Base-by-base conservation (phyloP, 2,888 invertebrate genomes). In the Pterostichus madidus region DNA sequence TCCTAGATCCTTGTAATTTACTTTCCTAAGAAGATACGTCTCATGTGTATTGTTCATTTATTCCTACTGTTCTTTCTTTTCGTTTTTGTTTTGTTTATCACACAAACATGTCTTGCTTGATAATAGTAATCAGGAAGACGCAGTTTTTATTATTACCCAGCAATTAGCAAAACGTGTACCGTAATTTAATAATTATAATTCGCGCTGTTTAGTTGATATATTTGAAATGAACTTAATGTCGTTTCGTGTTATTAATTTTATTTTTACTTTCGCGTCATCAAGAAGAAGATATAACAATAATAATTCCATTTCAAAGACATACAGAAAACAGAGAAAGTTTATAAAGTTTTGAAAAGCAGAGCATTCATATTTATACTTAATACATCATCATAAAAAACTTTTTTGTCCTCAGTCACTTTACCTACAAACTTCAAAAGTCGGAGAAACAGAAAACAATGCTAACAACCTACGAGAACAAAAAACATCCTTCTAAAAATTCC, bases 321-420 rank as follows among this genome's bases (percentile, higher is more conserved):
- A 10, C 10, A 44, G 15, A 17, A 15, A 15, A 17, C 64, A 71
- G 17, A 10, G 44, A 44, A 32, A 71, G 44, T 71, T 71, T 39
- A 1, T 13, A 8, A 71, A 64, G 64, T 64, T 15, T 44, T 2
- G 44, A 71, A 39, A 56, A 56, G 13, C 56, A 35, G 13, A 39
- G 17, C 68, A 71, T 71, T 71, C 68, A 71, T 71, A 71, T 71
- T 71, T 71, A 71, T 71, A 71, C 68, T 71, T 71, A 71, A 71
- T 71, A 71, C 68, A 39, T 71, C 68, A 71, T 71, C 68, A 71
- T 71, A 71, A 71, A 71, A 64, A 71, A 71, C 39, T 71, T 71
- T 39, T 71, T 11, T 35, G 35, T 39, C 64, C 32, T 46, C 68
- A n/a, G 68, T 71, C 68, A 13, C 44, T 71, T 24, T 8, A 64